Evolutionary conservation across 2,113 vertebrate genomes (phyloP), one percentile per base, ranked within the genome.

Genomic region (Strix uralensis): DNA sequence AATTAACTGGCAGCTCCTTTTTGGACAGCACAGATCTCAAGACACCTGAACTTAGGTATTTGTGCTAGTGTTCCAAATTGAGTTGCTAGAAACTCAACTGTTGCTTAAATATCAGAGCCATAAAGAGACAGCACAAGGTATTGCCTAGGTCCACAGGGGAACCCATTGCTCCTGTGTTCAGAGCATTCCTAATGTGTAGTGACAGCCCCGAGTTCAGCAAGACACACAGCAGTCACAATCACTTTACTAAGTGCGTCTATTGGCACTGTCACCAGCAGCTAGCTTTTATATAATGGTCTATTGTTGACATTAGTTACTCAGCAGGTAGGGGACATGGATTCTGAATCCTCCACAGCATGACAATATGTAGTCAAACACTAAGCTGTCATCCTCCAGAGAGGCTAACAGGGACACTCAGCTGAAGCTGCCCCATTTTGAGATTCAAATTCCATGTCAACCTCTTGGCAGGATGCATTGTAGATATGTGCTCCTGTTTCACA

Each of bases 171-270:
- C 23, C 34, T 18, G 15, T 62, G 42, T 62, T 87, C 55, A 32
- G n/a, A 67, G 13, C 19, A 38, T 63, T 89, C 29, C 38, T 91
- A 85, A 74, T 7, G 9, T 34, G 19, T 36, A 59, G 25, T 36
- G 59, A 77, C 83, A 91, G 59, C 54, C 69, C 27, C 22, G 74
- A 89, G 34, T 54, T 86, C 69, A 70, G 22, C 27, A 54, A 78
- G 42, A 81, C 59, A 80, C 62, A 81, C 34, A 78, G 51, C 55
- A 91, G 69, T 73, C 84, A 72, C 51, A 66, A 29, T 42, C 69
- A 26, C 63, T 93, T 73, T 46, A 78, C n/a, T 74, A 55, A 27
- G 7, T 22, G 32, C 0, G 0, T 52, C 23, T 86, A 5, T n/a
- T 62, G 70, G 15, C 51, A 55, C 18, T 62, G 54, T 40, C 67